phyloP scores from a whole-genome alignment of 2,113 vertebrate genomes.

The Cyanocitta stelleri region DNA sequence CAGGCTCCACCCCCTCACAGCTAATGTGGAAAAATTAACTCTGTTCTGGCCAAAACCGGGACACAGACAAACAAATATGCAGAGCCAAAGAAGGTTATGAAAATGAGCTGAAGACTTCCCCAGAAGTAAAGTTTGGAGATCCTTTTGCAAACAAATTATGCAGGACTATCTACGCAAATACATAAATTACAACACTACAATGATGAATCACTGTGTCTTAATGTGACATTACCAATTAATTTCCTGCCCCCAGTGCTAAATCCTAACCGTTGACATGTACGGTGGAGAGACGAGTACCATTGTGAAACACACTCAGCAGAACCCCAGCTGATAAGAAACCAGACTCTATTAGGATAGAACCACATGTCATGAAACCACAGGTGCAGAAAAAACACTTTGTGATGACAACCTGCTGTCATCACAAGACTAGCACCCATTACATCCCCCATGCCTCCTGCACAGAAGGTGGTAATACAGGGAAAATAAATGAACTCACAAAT shows the following conservation, averaged over 20 bases:
- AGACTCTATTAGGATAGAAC: background rate
- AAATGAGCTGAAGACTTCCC: background rate
- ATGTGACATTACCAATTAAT: background rate
- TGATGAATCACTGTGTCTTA: background rate
- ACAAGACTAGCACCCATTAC: background rate
- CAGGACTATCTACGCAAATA: background rate
- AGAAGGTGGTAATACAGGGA: background rate
- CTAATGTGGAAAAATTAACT: background rate
- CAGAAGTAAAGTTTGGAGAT: background rate
- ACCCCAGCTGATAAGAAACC: background rate
- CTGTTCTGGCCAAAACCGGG: background rate
- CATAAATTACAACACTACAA: background rate
- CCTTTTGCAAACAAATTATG: accelerated
- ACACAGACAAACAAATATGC: background rate
- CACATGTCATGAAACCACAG: background rate
- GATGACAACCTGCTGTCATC: background rate
- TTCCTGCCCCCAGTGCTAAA: background rate
- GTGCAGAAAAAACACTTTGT: background rate
- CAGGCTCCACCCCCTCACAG: background rate
- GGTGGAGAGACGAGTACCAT: background rate
- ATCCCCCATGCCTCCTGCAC: background rate
- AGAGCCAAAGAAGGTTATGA: background rate
- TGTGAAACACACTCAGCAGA: background rate
- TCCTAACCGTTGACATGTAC: background rate
- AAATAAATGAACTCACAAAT: background rate